phyloP scores from a whole-genome alignment of 2,113 vertebrate genomes.

The Pituophis catenifer region DNA sequence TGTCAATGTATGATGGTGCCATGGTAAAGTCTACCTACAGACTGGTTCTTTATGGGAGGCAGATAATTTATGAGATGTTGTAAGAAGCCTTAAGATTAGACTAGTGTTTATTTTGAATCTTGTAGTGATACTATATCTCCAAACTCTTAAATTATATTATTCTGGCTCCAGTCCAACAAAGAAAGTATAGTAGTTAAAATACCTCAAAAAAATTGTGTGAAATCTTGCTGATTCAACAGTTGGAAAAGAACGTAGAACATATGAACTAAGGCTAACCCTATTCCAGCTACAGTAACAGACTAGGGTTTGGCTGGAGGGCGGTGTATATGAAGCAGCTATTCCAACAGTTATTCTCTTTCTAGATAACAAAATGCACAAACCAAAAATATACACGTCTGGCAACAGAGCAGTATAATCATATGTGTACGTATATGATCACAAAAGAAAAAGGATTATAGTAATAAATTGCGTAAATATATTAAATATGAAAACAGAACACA shows the following conservation, averaged over 20 bases:
- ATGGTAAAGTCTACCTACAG: neutral
- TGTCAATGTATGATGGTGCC: neutral
- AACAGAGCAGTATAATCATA: neutral
- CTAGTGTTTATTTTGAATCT: neutral
- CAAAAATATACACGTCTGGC: neutral
- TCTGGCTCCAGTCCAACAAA: neutral
- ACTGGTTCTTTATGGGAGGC: neutral
- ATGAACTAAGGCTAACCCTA: neutral
- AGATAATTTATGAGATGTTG: neutral
- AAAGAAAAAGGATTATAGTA: neutral
- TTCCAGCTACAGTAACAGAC: neutral
- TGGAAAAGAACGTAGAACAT: neutral
- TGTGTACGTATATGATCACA: neutral
- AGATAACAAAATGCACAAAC: neutral
- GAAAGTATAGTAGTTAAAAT: neutral
- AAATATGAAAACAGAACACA: constrained; percentile 53
- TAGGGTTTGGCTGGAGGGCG: neutral
- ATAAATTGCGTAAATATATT: constrained; percentile 29
- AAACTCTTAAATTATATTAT: neutral
- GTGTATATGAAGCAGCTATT: neutral
- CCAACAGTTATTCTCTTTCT: neutral
- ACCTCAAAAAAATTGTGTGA: neutral
- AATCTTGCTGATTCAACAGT: neutral
- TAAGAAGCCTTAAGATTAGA: neutral
- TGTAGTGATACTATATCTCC: neutral